Evolutionary conservation across 2,797 vertebrate species (phyloP), one percentile per base, ranked within the genome.

Genomic region (Babyrousa celebensis): DNA sequence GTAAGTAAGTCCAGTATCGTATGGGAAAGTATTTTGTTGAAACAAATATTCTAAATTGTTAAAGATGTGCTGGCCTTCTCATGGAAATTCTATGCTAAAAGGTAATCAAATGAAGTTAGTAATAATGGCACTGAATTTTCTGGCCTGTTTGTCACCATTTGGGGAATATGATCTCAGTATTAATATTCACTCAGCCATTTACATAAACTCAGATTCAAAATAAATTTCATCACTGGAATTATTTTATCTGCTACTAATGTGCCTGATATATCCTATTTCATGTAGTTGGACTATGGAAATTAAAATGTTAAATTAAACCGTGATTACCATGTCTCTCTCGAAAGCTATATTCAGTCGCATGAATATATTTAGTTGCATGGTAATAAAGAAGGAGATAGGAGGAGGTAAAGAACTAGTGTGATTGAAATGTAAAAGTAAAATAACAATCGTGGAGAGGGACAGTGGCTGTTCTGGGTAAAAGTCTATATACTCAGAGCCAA

Each of bases 231-330:
- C 67, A 3, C 56, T 87, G 2, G 54, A 85, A 82, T 93, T 80
- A 75, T 74, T 94, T 93, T 72, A 94, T 62, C 25, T 94, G 80
- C 80, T 91, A 63, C 85, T 79, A 88, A 90, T 36, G 40, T 21
- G 65, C 82, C 74, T 78, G 67, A 68, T 63, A 68, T 43, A 89
- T 80, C 60, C 78, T 90, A 48, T 83, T 80, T 86, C 60, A 63
- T 36, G 63, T 48, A 74, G 82, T 78, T 74, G 29, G 70, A 84
- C 71, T 72, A 68, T 0, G 5, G 83, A 85, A 95, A 97, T 94
- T 91, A 94, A 96, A 96, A 95, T 23, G 70, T 93, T 97, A 91
- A 94, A 94, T 96, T 91, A 96, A 95, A 56, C 87, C 86, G 60
- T 65, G 89, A 96, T 75, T 74, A 89, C 17, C 40, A 75, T 32